A percentile compares a stretch with the other conserved stretches of the same genome.
Evolutionary conservation across 1,140 invertebrate species (phyloP).

Genomic region (Aethina tumida): DNA sequence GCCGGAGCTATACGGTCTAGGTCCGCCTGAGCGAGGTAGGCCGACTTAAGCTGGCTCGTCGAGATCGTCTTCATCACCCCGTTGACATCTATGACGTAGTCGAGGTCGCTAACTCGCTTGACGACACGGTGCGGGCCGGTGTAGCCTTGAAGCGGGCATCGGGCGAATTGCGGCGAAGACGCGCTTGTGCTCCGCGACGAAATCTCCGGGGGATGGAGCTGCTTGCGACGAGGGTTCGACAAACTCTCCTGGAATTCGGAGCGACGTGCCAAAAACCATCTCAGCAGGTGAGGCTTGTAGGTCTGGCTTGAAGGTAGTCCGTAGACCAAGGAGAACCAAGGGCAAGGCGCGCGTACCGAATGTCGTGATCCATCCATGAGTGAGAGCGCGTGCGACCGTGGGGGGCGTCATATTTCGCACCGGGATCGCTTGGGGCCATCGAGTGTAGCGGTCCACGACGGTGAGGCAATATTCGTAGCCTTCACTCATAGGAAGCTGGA

Average conservation of each 20-base stretch:
- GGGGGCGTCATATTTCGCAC: constrained; percentile 30
- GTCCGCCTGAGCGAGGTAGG: too few species aligned
- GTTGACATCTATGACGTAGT: too few species aligned
- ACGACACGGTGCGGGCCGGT: too few species aligned
- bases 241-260: constrained; percentile 33
- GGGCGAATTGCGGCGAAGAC: too few species aligned
- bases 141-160: too few species aligned
- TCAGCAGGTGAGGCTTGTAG: constrained; percentile 26
- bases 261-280: constrained; percentile 29
- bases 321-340: constrained; percentile 28
- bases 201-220: not conserved
- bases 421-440: constrained; percentile 38
- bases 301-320: constrained; percentile 25
- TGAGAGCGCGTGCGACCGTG: constrained; percentile 25
- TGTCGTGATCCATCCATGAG: constrained; percentile 26
- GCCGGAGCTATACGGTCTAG: too few species aligned
- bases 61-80: too few species aligned
- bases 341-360: constrained; percentile 31
- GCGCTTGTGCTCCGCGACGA: too few species aligned
- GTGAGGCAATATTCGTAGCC: constrained; percentile 36
- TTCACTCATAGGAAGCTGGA: constrained; percentile 33
- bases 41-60: too few species aligned
- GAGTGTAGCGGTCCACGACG: constrained; percentile 36
- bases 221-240: constrained; percentile 11
- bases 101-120: too few species aligned